Evolutionary conservation across 2,113 vertebrate genomes (phyloP), one percentile per base, ranked within the genome.

Genomic region (Rafetus swinhoei): DNA sequence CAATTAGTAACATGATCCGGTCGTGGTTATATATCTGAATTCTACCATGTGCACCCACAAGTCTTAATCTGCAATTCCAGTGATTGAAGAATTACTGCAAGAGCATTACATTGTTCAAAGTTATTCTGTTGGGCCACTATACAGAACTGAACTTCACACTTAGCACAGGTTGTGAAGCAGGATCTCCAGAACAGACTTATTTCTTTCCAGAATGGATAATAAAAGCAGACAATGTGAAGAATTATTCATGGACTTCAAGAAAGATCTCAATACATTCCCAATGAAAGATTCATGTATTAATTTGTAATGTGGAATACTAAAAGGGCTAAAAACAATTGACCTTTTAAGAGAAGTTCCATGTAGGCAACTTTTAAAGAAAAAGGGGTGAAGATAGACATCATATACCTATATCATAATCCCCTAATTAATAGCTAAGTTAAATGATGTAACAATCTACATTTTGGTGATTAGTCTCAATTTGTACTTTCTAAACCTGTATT

Each of bases 191-290:
- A 72, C n/a, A 1, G 45, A 74, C 86, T 56, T 0, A 54, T 74
- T 79, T 59, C 10, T 88, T 82, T 88, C 1, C 5, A 83, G 12
- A 21, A 1, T 21, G 84, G 7, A 3, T 1, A 88, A 82, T 55
- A 21, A 1, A 1, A 86, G 0, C 80, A 81, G 89, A 89, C 76
- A 35, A 80, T 92, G 82, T 77, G 62, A 3, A 35, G 2, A 72
- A 27, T 72, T 72, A 60, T 0, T 21, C n/a, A 0, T 9, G 6
- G 7, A 39, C 16, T 88, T 82, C 45, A 69, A 76, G 29, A 79
- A 86, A 91, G 52, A 0, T 18, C 1, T 72, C 81, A 1, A 6
- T 57, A 2, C 6, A 14, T 39, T 81, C 65, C 16, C 56, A 76
- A 25, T 80, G 54, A 88, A 88, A 86, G 13, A 14, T 0, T 4